phyloP scores from a whole-genome alignment of 92 coral and sea anemone genomes.

The Umimayanthus kanabou region DNA sequence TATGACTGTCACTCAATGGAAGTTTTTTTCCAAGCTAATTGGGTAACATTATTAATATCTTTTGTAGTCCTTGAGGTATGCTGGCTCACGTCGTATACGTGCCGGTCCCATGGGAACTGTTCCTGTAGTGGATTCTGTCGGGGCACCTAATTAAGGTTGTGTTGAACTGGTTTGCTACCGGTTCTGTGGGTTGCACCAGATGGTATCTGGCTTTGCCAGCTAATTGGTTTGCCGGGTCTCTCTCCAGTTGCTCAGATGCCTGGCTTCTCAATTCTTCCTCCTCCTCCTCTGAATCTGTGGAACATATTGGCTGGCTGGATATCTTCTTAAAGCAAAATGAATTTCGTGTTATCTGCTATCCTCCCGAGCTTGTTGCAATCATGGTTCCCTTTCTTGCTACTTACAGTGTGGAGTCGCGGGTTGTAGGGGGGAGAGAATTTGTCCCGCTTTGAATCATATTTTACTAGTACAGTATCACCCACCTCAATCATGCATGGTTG shows the following conservation, averaged over 20 bases:
- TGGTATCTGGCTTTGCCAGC: neutral
- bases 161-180: neutral
- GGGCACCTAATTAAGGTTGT: neutral
- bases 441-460: constrained; percentile 23
- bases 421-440: constrained; percentile 24
- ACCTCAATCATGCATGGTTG: constrained; percentile 12
- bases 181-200: constrained; percentile 10
- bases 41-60: too few species aligned
- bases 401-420: constrained; percentile 23
- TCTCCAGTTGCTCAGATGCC: neutral
- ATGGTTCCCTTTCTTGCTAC: constrained; percentile 23
- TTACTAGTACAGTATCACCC: constrained; percentile 41
- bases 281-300: constrained; percentile 11
- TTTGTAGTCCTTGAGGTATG: constrained; percentile 33
- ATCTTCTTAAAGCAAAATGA: constrained; percentile 41
- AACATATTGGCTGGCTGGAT: neutral
- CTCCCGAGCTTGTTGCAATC: constrained; percentile 9
- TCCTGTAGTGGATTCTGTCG: neutral
- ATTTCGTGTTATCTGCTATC: constrained; percentile 35
- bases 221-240: neutral
- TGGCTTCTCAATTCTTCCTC: neutral
- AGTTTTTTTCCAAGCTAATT: too few species aligned
- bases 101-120: constrained; percentile 11
- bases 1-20: neutral
- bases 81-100: constrained; percentile 33